phyloP scores from a whole-genome alignment of 2,113 vertebrate species.

The Perca fluviatilis region DNA sequence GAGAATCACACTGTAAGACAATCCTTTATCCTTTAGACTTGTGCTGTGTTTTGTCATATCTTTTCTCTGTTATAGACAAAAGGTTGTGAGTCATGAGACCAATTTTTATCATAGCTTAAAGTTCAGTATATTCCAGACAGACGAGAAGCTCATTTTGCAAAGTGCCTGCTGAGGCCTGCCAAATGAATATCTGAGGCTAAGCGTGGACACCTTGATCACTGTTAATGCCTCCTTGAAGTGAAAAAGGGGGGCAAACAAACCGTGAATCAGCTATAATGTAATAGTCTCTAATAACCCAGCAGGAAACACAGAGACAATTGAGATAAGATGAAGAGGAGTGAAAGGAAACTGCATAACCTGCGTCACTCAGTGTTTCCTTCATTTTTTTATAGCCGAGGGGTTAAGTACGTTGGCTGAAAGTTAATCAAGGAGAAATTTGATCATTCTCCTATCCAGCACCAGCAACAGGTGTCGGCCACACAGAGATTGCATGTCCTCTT shows the following conservation, averaged over 20 bases:
- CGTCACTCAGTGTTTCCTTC: not conserved
- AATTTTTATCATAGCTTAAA: not conserved
- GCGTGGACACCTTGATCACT: not conserved
- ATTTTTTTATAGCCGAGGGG: conserved; percentile 19
- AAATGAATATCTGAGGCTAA: conserved; percentile 1
- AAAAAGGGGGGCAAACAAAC: conserved; percentile 10
- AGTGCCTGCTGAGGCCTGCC: not conserved
- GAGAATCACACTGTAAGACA: not conserved
- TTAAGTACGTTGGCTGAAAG: conserved; percentile 27
- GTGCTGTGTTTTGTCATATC: not conserved
- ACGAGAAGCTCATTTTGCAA: conserved; percentile 1
- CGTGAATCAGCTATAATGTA: conserved; percentile 14
- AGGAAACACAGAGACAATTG: conserved; percentile 3
- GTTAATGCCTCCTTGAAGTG: conserved; percentile 9
- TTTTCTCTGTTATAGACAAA: not conserved
- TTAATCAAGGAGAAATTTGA: conserved; percentile 36
- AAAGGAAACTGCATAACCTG: conserved; percentile 17
- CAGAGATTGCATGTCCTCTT: conserved; percentile 17
- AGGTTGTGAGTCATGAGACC: not conserved
- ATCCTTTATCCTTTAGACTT: not conserved
- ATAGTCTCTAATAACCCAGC: conserved; percentile 22
- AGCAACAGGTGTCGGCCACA: conserved; percentile 33
- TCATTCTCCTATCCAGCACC: conserved; percentile 18
- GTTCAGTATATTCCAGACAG: not conserved
- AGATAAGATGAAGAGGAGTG: conserved; percentile 14